Base-by-base conservation (phyloP, 1,140 invertebrate species). In the Heliothis virescens region DNA sequence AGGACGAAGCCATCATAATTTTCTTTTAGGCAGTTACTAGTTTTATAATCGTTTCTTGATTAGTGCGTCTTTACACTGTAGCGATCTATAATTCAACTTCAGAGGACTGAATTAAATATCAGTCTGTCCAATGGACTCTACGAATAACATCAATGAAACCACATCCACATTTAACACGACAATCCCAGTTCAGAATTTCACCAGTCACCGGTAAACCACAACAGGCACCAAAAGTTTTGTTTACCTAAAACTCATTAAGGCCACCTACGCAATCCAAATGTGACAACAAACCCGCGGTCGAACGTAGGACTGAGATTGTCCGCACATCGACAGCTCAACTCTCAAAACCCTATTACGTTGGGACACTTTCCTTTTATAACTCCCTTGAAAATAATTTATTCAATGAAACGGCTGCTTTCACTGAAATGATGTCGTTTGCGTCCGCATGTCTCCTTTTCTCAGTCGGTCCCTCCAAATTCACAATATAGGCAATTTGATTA, bases 371-470 rank as follows among this genome's bases (percentile, higher is more conserved):
- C 16, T 79, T 79, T 84, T 75, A 82, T 57, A 69, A 79, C 41
- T 76, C 83, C 80, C 80, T 60, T 71, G 81, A 80, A 80, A 80
- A 81, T 82, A 82, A 82, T 84, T 72, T 82, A 84, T 82, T 84
- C 79, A 69, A 53, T 52, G 59, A 60, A 83, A 82, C 75, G 83
- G 73, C 74, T 79, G 55, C 71, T 78, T 75, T 52, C 78, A 34
- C 29, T 63, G 63, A 82, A 84, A 82, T 71, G 71, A 53, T 79
- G 78, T 80, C 80, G 73, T 80, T 82, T 80, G 74, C 79, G 57
- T 67, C 63, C n/a, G 60, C 21, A 1, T 77, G 67, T 75, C 79
- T 82, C 53, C 53, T 62, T 63, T 26, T 50, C 16, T 62, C 71
- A 47, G 18, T 75, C 26, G 60, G 53, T 79, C 65, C 29, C 71